Evolutionary conservation across 2,113 vertebrate species (phyloP).

Genomic region (Brienomyrus longianalis): DNA sequence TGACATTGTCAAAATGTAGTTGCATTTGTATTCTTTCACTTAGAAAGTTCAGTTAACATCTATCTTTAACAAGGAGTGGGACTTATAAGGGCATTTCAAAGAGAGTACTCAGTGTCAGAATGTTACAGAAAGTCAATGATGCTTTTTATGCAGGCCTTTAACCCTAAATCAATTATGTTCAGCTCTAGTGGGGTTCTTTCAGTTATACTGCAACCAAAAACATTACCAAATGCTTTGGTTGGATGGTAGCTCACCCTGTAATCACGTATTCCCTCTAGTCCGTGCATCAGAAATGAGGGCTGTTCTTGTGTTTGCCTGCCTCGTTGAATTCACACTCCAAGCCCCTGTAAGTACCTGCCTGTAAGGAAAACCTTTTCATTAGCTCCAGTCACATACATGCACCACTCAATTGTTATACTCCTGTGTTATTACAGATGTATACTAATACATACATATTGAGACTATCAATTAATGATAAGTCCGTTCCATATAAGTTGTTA

Average conservation of each 20-base stretch:
- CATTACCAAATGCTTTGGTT: not conserved
- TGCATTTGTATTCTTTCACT: not conserved
- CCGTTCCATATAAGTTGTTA: not conserved
- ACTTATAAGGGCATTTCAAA: not conserved
- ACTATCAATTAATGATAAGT: not conserved
- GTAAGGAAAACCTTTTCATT: not conserved
- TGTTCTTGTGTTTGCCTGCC: slow-evolving; percentile 17
- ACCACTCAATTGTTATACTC: not conserved
- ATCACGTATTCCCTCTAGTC: not conserved
- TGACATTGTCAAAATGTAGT: not conserved
- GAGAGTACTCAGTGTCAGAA: not conserved
- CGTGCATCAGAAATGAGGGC: slow-evolving; percentile 10
- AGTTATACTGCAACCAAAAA: not conserved
- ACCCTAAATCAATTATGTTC: not conserved
- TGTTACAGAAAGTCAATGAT: not conserved
- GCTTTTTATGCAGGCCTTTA: not conserved
- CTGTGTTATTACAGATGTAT: not conserved
- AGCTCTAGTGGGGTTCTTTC: not conserved
- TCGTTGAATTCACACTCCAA: slow-evolving; percentile 20
- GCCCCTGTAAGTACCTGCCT: slow-evolving; percentile 18
- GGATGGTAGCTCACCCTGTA: not conserved
- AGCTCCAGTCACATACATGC: not conserved
- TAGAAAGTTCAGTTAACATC: not conserved
- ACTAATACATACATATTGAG: not conserved
- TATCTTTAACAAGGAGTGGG: not conserved